These are phyloP conservation scores for Tokudaia tokunoshimensis DNA, from an alignment of 2,797 vertebrate genomes.

Conservation along the genomic window DNA sequence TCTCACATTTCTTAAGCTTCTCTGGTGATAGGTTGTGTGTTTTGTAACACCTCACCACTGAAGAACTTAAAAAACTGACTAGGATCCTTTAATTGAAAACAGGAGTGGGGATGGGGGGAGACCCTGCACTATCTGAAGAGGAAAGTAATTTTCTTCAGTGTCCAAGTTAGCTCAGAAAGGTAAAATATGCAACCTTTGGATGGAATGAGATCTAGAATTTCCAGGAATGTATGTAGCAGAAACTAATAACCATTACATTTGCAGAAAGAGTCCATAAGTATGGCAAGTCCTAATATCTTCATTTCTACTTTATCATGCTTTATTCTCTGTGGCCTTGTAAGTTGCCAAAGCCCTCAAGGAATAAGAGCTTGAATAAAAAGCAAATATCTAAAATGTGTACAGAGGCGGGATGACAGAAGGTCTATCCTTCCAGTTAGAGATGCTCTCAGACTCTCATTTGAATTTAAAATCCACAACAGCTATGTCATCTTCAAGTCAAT, in stretches of 20 bases:
- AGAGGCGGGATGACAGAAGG: neutral
- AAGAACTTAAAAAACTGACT: neutral
- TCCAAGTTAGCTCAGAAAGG: slow-evolving; percentile 7
- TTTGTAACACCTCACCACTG: neutral
- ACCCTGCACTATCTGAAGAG: neutral
- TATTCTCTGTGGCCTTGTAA: neutral
- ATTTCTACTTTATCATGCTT: neutral
- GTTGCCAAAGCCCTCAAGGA: neutral
- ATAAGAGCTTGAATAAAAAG: neutral
- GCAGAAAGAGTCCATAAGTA: neutral
- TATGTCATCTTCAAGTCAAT: neutral
- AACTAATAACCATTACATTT: neutral
- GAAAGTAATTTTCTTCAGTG: neutral
- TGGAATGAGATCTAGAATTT: neutral
- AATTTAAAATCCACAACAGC: neutral
- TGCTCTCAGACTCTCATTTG: neutral
- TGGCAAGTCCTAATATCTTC: neutral
- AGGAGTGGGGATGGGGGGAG: neutral
- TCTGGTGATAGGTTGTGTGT: neutral
- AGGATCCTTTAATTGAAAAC: neutral
- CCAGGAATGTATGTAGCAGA: neutral
- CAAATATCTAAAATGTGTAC: neutral
- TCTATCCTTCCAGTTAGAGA: neutral
- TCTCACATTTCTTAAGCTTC: neutral
- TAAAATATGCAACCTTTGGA: neutral